phyloP scores from a whole-genome alignment of 2,888 invertebrate genomes.

The Mythimna vitellina region DNA sequence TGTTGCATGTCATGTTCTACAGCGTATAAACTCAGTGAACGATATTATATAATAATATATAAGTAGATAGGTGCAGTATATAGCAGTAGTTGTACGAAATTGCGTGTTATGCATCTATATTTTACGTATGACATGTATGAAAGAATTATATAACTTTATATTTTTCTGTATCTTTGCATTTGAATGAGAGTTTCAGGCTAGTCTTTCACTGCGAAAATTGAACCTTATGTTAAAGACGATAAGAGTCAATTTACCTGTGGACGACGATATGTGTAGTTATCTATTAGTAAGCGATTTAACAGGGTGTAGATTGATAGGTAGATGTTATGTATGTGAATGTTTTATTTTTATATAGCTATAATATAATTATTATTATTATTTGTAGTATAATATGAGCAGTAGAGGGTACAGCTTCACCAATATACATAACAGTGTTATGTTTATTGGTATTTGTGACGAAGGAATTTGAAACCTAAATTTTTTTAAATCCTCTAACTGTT shows the following conservation, averaged over 20 bases:
- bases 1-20: constrained; percentile 37
- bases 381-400: constrained; percentile 75
- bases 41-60: constrained; percentile 56
- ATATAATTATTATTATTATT: constrained; percentile 69
- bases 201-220: constrained; percentile 64
- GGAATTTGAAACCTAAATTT: constrained; percentile 65
- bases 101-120: constrained; percentile 83
- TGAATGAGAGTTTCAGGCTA: constrained; percentile 69
- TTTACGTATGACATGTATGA: constrained; percentile 79
- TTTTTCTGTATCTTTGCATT: constrained; percentile 75
- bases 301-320: constrained; percentile 85
- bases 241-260: constrained; percentile 67
- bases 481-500: not conserved
- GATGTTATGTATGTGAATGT: constrained; percentile 89
- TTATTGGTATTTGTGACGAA: constrained; percentile 68
- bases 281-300: constrained; percentile 64
- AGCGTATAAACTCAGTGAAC: constrained; percentile 55
- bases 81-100: constrained; percentile 81
- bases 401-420: constrained; percentile 80
- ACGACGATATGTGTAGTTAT: constrained; percentile 63
- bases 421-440: constrained; percentile 62
- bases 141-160: constrained; percentile 70
- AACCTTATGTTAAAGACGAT: constrained; percentile 61
- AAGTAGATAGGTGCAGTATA: constrained; percentile 80
- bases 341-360: constrained; percentile 70